Evolutionary conservation across 2,797 vertebrate species (phyloP).

Genomic region (Streptopelia turtur): DNA sequence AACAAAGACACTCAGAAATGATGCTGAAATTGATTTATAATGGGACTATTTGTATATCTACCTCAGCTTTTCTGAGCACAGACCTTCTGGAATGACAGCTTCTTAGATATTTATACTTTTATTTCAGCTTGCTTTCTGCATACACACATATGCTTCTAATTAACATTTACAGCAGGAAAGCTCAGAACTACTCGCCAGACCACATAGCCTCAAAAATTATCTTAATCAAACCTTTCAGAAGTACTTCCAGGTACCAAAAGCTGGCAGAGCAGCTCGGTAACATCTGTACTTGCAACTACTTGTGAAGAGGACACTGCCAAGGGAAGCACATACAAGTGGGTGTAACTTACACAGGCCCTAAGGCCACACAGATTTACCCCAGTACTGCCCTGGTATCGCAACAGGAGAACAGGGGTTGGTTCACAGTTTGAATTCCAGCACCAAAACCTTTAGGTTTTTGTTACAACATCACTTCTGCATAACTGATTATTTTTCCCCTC

Average conservation of each 20-base stretch:
- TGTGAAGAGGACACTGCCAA: not conserved
- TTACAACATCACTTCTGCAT: not conserved
- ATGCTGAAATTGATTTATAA: not conserved
- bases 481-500: not conserved
- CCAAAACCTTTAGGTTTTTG: not conserved
- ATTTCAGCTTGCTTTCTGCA: slow-evolving; percentile 53
- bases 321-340: accelerated
- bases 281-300: not conserved
- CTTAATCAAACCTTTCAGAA: not conserved
- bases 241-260: not conserved
- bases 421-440: not conserved
- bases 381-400: accelerated
- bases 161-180: slow-evolving; percentile 53
- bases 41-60: slow-evolving; percentile 45
- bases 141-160: slow-evolving; percentile 57
- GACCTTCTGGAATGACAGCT: slow-evolving; percentile 67
- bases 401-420: not conserved
- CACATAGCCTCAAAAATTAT: slow-evolving; percentile 6
- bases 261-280: not conserved
- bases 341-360: not conserved
- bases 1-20: not conserved
- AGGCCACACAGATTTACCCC: not conserved
- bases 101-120: slow-evolving; percentile 65
- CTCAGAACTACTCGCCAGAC: slow-evolving; percentile 31
- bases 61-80: slow-evolving; percentile 59